Evolutionary conservation across 2,113 vertebrate species (phyloP), one percentile per base, ranked within the genome.

Genomic region (Mirounga angustirostris): DNA sequence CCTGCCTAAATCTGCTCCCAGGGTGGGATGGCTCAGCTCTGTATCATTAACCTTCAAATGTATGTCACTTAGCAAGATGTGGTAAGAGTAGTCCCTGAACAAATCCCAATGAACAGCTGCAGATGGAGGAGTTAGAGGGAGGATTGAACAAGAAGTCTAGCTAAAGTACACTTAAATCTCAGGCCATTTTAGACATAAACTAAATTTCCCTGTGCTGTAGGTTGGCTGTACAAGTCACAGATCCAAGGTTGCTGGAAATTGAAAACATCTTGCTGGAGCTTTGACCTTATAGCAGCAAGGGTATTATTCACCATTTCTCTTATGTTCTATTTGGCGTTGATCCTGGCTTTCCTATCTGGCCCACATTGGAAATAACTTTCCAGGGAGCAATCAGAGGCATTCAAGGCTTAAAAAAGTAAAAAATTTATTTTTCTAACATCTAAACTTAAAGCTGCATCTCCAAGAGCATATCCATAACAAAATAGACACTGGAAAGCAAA

Each of bases 251-350:
- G 28, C 65, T 50, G 3, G 63, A 95, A 96, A 95, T 93, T 69
- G 71, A 97, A 96, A 97, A 97, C 50, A 89, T 97, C 89, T 95
- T 96, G 89, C 73, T 95, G 54, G 91, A 94, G 58, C 14, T 71
- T 94, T 58, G 36, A 95, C 80, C 89, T 85, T 69, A 65, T 26
- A 81, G 61, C 76, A 43, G 30, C 56, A 18, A 92, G 56, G 36
- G 9, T 58, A 86, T 95, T 74, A 74, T 11, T 97, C 89, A 86
- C 50, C 58, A 63, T 76, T 91, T 94, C 90, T 93, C 89, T 76
- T 65, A 6, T 76, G 63, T 93, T 73, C 96, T 84, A 7, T 81
- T 95, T 97, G 96, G 94, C 88, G 73, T n/a, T 67, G 61, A n/a
- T 86, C 71, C 90, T 92, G 82, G 82, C 79, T 96, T 96, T 97